Evolutionary conservation across 2,888 invertebrate species (phyloP), one percentile per base, ranked within the genome.

Genomic region (Hemithea aestivaria): DNA sequence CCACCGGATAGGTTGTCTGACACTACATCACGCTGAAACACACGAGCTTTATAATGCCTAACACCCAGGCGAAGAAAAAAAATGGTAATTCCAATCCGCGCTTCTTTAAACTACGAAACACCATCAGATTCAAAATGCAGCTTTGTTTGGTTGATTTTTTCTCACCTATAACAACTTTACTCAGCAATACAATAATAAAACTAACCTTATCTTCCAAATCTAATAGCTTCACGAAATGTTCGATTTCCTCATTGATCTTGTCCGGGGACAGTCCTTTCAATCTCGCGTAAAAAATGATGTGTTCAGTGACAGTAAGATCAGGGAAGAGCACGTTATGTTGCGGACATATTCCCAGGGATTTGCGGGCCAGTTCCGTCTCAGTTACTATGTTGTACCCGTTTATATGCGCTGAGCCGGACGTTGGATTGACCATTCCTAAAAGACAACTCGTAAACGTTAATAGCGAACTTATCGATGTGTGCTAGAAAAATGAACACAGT

Each of bases 251-350:
- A 0, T 88, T 59, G 2, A 92, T 81, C 31, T 89, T 88, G 3
- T 64, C 62, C 1, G 75, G 72, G 1, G 74, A 63, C 2, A 92
- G 74, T 1, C 93, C 92, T 73, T 93, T 93, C 53, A 96, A 79
- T 56, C 91, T 90, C 40, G 93, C 91, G 66, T 94, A 96, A 81
- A 96, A 96, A 43, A 91, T 88, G 27, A 96, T 89, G 71, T 97
- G 96, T 71, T 96, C 95, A 8, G 89, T 88, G 1, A 96, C 96
- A 0, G 95, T 96, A 35, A 96, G 82, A 48, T 94, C 93, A 23
- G 94, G 93, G 72, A 96, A 96, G 10, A 96, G 85, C 2, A 95
- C 92, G 78, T 96, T 94, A 70, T 95, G 94, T 63, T 96, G 96
- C 0, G 96, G 96, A 78, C 95, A 95, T 9, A 95, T 88, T 1